A percentile compares a stretch with the other conserved stretches of the same genome.
phyloP scores from a whole-genome alignment of 1,140 invertebrate genomes.

The Bicyclus anynana region DNA sequence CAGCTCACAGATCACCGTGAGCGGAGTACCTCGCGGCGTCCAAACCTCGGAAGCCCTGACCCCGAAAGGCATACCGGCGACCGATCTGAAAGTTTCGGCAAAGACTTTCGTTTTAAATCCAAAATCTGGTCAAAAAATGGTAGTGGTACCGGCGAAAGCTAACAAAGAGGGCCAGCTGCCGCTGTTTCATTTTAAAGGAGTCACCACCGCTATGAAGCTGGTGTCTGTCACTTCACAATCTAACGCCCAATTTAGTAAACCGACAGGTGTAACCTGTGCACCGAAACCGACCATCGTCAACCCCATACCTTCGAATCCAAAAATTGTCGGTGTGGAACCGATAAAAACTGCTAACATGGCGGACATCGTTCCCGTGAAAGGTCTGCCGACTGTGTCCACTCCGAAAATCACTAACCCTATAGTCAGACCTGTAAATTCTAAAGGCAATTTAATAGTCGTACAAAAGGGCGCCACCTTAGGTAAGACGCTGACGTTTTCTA shows the following conservation, averaged over 20 bases:
- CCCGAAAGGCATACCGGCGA: slow-evolving; percentile 69
- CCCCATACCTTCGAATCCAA: slow-evolving; percentile 45
- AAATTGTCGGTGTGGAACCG: slow-evolving; percentile 59
- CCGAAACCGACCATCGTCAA: slow-evolving; percentile 52
- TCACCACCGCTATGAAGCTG: slow-evolving; percentile 68
- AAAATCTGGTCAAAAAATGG: slow-evolving; percentile 75
- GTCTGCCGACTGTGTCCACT: slow-evolving; percentile 46
- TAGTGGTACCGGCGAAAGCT: slow-evolving; percentile 67
- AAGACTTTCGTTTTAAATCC: slow-evolving; percentile 73
- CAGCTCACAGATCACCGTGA: slow-evolving; percentile 33
- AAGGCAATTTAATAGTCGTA: slow-evolving; percentile 71
- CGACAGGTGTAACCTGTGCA: slow-evolving; percentile 44
- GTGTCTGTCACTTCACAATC: slow-evolving; percentile 67
- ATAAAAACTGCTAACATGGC: slow-evolving; percentile 70
- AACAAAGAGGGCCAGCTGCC: slow-evolving; percentile 58
- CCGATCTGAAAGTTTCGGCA: slow-evolving; percentile 71
- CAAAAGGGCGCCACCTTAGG: slow-evolving; percentile 65
- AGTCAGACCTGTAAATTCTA: slow-evolving; percentile 54
- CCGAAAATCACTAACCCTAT: slow-evolving; percentile 66
- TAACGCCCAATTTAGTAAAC: slow-evolving; percentile 40
- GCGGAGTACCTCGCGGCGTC: slow-evolving; percentile 30
- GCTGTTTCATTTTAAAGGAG: slow-evolving; percentile 67
- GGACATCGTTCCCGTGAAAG: slow-evolving; percentile 66
- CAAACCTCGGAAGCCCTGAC: slow-evolving; percentile 59
- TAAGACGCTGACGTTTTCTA: slow-evolving; percentile 68